A percentile compares a stretch with the other conserved stretches of the same genome.
These are phyloP conservation scores for Equus przewalskii DNA, from an alignment of 2,113 vertebrate genomes.

Conservation along the genomic window DNA sequence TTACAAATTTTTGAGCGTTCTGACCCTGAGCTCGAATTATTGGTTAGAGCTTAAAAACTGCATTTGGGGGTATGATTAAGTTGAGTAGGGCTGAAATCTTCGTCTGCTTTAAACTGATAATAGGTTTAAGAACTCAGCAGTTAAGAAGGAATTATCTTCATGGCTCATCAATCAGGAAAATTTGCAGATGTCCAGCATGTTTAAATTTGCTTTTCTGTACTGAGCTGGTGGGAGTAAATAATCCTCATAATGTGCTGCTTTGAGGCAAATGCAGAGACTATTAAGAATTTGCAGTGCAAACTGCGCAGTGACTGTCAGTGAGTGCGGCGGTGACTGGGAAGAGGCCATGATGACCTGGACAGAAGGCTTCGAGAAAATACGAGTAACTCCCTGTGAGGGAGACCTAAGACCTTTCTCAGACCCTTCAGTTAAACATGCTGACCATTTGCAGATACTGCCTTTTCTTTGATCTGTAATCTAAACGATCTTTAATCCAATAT, in stretches of 20 bases:
- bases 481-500: constrained; percentile 9
- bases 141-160: background rate
- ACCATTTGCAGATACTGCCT: background rate
- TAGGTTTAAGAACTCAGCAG: background rate
- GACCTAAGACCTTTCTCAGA: background rate
- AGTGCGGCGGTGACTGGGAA: fast-evolving
- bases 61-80: too few relatives aligned
- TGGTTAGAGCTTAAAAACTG: background rate
- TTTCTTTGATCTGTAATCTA: constrained; percentile 50
- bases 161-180: background rate
- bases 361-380: fast-evolving
- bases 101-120: background rate
- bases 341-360: fast-evolving
- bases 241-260: too few relatives aligned
- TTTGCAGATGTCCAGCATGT: too few relatives aligned
- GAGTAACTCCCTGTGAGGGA: fast-evolving
- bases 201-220: background rate
- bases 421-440: fast-evolving
- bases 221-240: background rate
- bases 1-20: background rate
- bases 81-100: background rate
- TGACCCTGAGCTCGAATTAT: background rate
- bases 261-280: fast-evolving
- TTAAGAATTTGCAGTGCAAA: fast-evolving
- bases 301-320: fast-evolving